Evolutionary conservation across 2,797 vertebrate genomes (phyloP).

Genomic region (Rhinichthys osculus): DNA sequence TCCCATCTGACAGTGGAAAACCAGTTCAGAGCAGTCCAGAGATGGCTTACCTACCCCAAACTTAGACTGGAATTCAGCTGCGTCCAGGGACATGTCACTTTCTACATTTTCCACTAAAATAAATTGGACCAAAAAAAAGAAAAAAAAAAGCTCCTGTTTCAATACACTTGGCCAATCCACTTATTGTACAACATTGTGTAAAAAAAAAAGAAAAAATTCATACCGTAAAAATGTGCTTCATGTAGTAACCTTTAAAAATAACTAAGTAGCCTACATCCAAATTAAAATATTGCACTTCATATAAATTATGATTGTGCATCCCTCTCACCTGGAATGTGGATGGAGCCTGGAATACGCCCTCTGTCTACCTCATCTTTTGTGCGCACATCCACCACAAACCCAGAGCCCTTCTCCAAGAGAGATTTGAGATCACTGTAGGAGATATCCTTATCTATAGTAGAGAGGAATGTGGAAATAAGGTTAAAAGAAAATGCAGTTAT

Average conservation of each 20-base stretch:
- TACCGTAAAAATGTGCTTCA: neutral
- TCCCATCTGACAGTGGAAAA: slow-evolving; percentile 85
- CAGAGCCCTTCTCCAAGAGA: slow-evolving; percentile 66
- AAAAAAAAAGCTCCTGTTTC: neutral
- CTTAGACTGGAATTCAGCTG: slow-evolving; percentile 76
- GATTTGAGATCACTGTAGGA: slow-evolving; percentile 76
- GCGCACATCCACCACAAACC: slow-evolving; percentile 81
- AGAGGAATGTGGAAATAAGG: neutral
- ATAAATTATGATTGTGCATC: neutral
- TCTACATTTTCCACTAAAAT: slow-evolving; percentile 76
- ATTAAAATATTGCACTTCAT: neutral
- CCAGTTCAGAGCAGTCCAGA: slow-evolving; percentile 70
- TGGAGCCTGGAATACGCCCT: slow-evolving; percentile 78
- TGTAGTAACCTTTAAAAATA: neutral
- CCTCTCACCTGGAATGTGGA: slow-evolving; percentile 81
- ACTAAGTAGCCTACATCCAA: neutral
- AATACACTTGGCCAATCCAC: neutral
- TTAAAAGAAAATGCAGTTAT: neutral
- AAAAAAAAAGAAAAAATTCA: neutral
- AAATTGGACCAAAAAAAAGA: neutral
- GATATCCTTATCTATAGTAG: slow-evolving; percentile 62
- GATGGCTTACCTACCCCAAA: slow-evolving; percentile 77
- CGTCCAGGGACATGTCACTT: slow-evolving; percentile 75
- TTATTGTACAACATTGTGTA: neutral
- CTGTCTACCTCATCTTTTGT: slow-evolving; percentile 77